Percentiles rank a stretch among this genome's conserved stretches.
Evolutionary conservation across 2,888 invertebrate species (phyloP).

Genomic region (Clepsis dumicolana): DNA sequence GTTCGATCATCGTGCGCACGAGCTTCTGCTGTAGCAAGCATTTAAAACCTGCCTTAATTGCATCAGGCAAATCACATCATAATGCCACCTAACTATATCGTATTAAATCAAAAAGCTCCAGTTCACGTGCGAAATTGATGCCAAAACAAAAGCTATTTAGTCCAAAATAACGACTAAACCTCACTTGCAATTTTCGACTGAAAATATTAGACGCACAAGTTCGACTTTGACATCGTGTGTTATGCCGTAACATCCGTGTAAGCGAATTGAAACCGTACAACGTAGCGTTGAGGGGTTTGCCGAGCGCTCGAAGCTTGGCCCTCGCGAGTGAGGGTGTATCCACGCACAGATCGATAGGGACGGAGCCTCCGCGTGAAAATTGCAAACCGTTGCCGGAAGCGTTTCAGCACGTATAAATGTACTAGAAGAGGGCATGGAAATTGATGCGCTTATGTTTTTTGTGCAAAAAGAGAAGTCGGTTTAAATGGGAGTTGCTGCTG

Average conservation of each 20-base stretch:
- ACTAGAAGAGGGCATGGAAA: constrained; percentile 56
- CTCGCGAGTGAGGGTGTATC: constrained; percentile 76
- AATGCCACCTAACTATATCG: too few species aligned
- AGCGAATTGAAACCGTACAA: constrained; percentile 18
- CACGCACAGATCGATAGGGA: constrained; percentile 80
- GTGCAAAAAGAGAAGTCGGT: neutral
- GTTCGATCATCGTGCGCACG: too few species aligned
- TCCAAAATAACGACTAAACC: neutral
- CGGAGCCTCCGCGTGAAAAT: constrained; percentile 81
- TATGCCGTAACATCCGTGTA: constrained; percentile 8
- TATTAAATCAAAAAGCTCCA: neutral
- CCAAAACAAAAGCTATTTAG: neutral
- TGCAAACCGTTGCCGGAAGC: constrained; percentile 71
- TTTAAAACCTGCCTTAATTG: too few species aligned
- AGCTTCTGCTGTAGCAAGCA: too few species aligned
- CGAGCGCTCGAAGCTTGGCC: constrained; percentile 49
- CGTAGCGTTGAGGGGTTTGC: constrained; percentile 16
- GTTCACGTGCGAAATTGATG: neutral
- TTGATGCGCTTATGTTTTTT: neutral
- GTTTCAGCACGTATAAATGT: constrained; percentile 61
- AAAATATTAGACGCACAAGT: constrained; percentile 19
- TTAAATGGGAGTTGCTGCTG: neutral
- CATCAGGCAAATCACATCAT: too few species aligned
- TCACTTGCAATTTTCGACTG: neutral
- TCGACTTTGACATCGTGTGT: constrained; percentile 20